Conservation (phyloP, 2,113 vertebrate genomes). For the Neolamprologus brichardi region DNA sequence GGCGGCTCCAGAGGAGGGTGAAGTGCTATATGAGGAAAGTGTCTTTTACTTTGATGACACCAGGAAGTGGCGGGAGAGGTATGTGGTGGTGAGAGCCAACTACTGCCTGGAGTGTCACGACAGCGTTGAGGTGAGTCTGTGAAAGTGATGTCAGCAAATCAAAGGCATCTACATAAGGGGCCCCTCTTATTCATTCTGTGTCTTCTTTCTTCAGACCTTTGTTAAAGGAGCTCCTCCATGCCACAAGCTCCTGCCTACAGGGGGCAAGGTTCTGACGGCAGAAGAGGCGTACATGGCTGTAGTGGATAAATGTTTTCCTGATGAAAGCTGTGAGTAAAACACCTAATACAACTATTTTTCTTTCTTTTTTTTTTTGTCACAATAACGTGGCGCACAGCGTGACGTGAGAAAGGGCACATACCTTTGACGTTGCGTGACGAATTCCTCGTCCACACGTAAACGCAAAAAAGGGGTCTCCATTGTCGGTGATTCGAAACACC, state of each 20-base stretch:
- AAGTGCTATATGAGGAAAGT: constrained; percentile 75
- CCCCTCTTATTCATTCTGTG: neutral
- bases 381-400: neutral
- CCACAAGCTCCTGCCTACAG: constrained; percentile 78
- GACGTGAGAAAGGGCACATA: fast-evolving
- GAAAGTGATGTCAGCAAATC: neutral
- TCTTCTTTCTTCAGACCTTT: constrained; percentile 55
- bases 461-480: neutral
- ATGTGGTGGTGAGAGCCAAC: constrained; percentile 79
- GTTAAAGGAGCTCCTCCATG: constrained; percentile 73
- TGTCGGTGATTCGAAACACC: neutral
- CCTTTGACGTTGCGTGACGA: fast-evolving
- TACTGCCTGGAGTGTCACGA: constrained; percentile 85
- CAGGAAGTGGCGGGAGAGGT: constrained; percentile 88
- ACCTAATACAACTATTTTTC: neutral
- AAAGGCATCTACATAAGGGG: neutral
- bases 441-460: neutral
- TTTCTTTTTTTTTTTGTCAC: neutral
- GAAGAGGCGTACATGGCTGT: constrained; percentile 81
- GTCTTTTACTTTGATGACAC: constrained; percentile 76
- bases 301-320: constrained; percentile 82
- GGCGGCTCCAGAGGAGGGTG: constrained; percentile 54
- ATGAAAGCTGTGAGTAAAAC: constrained; percentile 78
- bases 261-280: constrained; percentile 79
- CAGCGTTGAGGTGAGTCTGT: constrained; percentile 76